Evolutionary conservation across 2,797 vertebrate genomes (phyloP).

Genomic region (Hapalemur alaotrensis): DNA sequence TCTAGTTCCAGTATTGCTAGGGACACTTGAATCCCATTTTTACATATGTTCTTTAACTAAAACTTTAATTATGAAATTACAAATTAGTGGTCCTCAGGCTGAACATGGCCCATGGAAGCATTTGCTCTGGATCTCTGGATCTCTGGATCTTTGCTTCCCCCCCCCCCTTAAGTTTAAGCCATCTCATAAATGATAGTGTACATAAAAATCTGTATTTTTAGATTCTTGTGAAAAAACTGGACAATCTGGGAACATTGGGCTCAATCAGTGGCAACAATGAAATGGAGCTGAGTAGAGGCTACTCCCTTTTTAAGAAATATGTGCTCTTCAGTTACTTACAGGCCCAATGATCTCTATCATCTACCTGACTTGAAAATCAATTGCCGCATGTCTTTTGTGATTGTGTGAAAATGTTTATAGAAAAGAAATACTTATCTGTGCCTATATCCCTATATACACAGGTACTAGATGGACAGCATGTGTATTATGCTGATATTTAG

Average conservation of each 20-base stretch:
- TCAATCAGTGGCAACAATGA: not conserved
- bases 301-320: not conserved
- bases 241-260: not conserved
- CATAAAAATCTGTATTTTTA: not conserved
- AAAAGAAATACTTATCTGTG: not conserved
- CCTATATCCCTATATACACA: not conserved
- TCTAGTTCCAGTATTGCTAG: not conserved
- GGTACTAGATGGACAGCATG: not conserved
- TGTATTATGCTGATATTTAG: not conserved
- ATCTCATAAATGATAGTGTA: not conserved
- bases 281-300: not conserved
- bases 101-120: not conserved
- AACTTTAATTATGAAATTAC: not conserved
- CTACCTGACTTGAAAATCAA: not conserved
- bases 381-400: not conserved
- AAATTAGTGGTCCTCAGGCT: not conserved
- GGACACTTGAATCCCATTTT: not conserved
- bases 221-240: not conserved
- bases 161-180: not conserved
- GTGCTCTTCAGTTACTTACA: not conserved
- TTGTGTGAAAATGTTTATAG: not conserved
- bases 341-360: not conserved
- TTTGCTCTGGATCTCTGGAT: not conserved
- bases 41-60: not conserved
- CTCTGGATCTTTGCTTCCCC: not conserved